Percentiles rank a stretch among this genome's conserved stretches.
phyloP scores from a whole-genome alignment of 2,888 invertebrate genomes.

The Meteorus cinctellus region DNA sequence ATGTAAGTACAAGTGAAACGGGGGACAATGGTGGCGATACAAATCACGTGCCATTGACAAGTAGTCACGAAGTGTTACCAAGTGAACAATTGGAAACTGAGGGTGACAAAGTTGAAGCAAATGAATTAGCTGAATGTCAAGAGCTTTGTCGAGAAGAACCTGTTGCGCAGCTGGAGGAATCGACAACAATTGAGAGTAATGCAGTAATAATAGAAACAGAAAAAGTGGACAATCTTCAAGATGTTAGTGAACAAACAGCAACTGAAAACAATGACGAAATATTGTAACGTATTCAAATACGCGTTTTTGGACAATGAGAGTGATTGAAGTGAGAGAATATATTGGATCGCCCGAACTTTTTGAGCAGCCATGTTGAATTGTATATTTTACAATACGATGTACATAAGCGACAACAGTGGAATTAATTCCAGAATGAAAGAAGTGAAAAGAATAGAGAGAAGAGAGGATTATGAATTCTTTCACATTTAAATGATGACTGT shows the following conservation, averaged over 20 bases:
- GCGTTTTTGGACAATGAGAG: slow-evolving; percentile 49
- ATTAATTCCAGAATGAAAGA: slow-evolving; percentile 40
- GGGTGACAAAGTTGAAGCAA: slow-evolving; percentile 19
- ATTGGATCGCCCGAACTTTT: slow-evolving; percentile 46
- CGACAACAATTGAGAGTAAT: slow-evolving; percentile 13
- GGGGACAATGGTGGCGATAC: slow-evolving; percentile 6
- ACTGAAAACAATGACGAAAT: slow-evolving; percentile 26
- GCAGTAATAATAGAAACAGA: background rate
- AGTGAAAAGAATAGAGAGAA: slow-evolving; percentile 34
- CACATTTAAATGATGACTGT: slow-evolving; percentile 29
- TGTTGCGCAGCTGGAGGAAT: background rate
- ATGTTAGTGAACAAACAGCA: slow-evolving; percentile 23
- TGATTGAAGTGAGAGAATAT: slow-evolving; percentile 53
- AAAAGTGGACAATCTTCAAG: slow-evolving; percentile 27
- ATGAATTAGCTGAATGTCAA: slow-evolving; percentile 2
- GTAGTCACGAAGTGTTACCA: slow-evolving; percentile 27
- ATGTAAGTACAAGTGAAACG: background rate
- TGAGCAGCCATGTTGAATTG: slow-evolving; percentile 22
- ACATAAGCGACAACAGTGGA: slow-evolving; percentile 48
- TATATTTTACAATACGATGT: slow-evolving; percentile 48
- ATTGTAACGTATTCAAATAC: slow-evolving; percentile 48
- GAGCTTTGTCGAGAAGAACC: slow-evolving; percentile 7
- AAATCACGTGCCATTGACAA: slow-evolving; percentile 29
- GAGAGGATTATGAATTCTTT: slow-evolving; percentile 19
- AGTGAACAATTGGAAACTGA: background rate